phyloP scores from a whole-genome alignment of 2,888 invertebrate genomes.

The Eudasyphora cyanicolor region DNA sequence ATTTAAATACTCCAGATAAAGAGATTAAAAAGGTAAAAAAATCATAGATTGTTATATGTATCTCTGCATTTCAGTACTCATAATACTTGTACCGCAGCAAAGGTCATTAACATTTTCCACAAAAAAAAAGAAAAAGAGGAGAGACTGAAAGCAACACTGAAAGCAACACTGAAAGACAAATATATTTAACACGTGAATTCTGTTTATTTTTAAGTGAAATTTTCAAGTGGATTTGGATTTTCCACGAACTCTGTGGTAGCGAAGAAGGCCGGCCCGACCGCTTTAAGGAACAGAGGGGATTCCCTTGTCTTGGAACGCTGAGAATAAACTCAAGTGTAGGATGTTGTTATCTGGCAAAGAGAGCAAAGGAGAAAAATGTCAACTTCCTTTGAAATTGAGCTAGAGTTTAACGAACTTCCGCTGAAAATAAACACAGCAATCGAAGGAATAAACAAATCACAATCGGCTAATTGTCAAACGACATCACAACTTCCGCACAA shows the following conservation, averaged over 20 bases:
- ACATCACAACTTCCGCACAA: constrained; percentile 26
- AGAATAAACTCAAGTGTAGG: background rate
- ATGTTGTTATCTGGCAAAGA: background rate
- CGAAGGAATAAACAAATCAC: constrained; percentile 10
- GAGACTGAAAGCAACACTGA: no score
- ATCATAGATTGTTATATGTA: background rate
- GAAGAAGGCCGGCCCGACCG: background rate
- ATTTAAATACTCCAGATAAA: constrained; percentile 52
- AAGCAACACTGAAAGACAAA: constrained; percentile 14
- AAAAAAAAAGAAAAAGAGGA: background rate
- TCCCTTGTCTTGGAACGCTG: constrained; percentile 31
- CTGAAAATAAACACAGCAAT: background rate
- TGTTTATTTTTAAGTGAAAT: constrained; percentile 10
- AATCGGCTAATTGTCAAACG: constrained; percentile 28
- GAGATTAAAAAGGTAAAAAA: constrained; percentile 11
- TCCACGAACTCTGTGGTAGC: background rate
- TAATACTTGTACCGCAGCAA: constrained; percentile 17
- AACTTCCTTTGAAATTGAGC: constrained; percentile 53
- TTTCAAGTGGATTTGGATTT: constrained; percentile 53
- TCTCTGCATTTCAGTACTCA: background rate
- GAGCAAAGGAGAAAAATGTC: constrained; percentile 40
- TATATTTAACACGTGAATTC: constrained; percentile 46
- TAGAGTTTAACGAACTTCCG: constrained; percentile 58
- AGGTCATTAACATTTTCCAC: constrained; percentile 59
- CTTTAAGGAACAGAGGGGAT: constrained; percentile 50